Conservation (phyloP, 2,113 vertebrate species). For the Channa argus region DNA sequence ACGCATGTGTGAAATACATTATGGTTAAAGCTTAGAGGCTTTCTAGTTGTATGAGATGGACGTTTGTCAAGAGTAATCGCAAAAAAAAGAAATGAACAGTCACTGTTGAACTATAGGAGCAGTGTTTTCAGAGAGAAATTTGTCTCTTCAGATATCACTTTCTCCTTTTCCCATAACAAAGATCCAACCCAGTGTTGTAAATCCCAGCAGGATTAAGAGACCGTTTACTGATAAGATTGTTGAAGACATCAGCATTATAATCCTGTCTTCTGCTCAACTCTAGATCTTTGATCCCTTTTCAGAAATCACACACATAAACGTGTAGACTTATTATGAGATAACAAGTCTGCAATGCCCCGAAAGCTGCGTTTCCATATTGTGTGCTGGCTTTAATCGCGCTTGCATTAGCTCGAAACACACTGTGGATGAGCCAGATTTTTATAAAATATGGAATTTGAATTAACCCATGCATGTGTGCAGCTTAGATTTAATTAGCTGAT, state of each 20-base stretch:
- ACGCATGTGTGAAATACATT: slow-evolving; percentile 32
- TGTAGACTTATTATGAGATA: slow-evolving; percentile 54
- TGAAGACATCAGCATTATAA: slow-evolving; percentile 47
- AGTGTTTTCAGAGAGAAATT: background rate
- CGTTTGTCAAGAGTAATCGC: slow-evolving; percentile 23
- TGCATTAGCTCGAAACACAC: slow-evolving; percentile 64
- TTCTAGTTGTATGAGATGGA: background rate
- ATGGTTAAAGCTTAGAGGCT: slow-evolving; percentile 23
- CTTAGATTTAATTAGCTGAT: slow-evolving; percentile 41
- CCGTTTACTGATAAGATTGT: slow-evolving; percentile 63
- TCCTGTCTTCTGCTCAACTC: slow-evolving; percentile 57
- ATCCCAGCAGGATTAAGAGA: slow-evolving; percentile 51
- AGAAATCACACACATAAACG: slow-evolving; percentile 54
- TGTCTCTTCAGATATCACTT: too few relatives aligned
- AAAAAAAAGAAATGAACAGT: background rate
- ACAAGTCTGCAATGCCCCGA: slow-evolving; percentile 23
- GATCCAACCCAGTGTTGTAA: background rate
- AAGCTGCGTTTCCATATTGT: slow-evolving; percentile 43
- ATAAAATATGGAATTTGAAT: slow-evolving; percentile 48
- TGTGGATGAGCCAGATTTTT: slow-evolving; percentile 43
- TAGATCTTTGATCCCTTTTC: slow-evolving; percentile 62
- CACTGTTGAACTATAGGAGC: background rate
- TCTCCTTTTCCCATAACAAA: slow-evolving; percentile 33
- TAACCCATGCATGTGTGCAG: slow-evolving; percentile 41
- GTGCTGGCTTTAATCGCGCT: slow-evolving; percentile 49